Base-by-base conservation (phyloP, 1,140 invertebrate species). In the Bombus huntii region DNA sequence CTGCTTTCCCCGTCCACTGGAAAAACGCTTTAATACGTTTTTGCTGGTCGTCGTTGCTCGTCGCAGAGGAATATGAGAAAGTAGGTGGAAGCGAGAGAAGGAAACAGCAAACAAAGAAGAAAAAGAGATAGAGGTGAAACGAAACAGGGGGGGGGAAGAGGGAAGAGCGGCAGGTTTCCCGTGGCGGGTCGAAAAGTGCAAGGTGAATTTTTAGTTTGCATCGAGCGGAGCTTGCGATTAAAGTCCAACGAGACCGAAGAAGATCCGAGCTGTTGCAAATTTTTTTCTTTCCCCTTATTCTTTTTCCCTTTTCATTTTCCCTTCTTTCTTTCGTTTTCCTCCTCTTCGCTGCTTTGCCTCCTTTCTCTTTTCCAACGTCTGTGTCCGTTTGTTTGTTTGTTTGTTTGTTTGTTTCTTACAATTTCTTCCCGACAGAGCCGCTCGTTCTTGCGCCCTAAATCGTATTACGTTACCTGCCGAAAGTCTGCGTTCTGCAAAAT, bases 21-120 rank as follows among this genome's bases (percentile, higher is more conserved):
- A 91, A 90, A 87, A 91, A 90, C 88, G 87, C 84, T 91, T 91
- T 91, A 89, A 91, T 91, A 88, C 87, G 89, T 90, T 90, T 87
- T 90, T 77, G 81, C 87, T 70, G 76, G 78, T 80, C 89, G 87
- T 82, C 79, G 87, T 78, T 85, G 88, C 66, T 62, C 72, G 66
- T 13, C 70, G 70, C 39, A 42, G 34, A 72, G 44, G 42, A 57
- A 79, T 65, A 59, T 47, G 70, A 88, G 81, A 18, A 73, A 39
- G 28, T 44, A 9, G 22, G 5, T 10, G 9, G 18, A 13, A 31
- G 74, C 39, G 10, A 9, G 34, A 53, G 62, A 44, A 39, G 37
- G 74, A 73, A 65, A 53, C 47, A 47, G 42, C 28, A 66, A 72
- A 79, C 47, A 47, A 80, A 62, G 39, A 57, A 37, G 18, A 2